A percentile compares a stretch with the other conserved stretches of the same genome.
phyloP scores from a whole-genome alignment of 35 echinoderm and acorn worm species.

The Lytechinus pictus region DNA sequence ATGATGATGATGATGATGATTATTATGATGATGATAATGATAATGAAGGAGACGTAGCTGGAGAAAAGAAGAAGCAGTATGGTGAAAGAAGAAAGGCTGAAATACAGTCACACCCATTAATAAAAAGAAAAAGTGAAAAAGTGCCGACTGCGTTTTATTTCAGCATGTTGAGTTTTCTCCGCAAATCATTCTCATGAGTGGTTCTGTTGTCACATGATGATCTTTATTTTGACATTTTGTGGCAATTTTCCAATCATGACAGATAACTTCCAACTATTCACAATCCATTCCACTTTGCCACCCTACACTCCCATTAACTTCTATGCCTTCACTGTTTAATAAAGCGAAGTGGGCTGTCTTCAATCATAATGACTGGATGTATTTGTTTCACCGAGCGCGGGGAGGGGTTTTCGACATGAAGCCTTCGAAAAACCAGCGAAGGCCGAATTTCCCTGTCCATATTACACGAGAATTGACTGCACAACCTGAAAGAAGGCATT shows the following conservation, averaged over 20 bases:
- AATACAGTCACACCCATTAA: background rate
- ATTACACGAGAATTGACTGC: background rate
- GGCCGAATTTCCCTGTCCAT: background rate
- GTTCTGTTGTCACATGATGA: background rate
- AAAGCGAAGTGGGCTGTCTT: background rate
- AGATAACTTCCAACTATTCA: background rate
- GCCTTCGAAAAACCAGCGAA: background rate
- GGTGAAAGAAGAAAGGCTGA: too few species aligned
- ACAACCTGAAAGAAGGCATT: background rate
- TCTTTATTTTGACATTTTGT: background rate
- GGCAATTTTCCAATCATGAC: background rate
- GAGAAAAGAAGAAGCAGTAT: background rate
- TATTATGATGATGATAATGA: too few species aligned
- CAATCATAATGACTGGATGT: background rate
- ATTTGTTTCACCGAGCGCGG: background rate
- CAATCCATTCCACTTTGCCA: background rate
- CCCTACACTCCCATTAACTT: background rate
- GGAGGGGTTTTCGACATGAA: background rate
- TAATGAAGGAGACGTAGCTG: background rate
- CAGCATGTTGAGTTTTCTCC: background rate
- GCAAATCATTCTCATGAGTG: background rate
- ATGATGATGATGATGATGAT: too few species aligned
- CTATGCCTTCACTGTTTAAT: constrained; percentile 4
- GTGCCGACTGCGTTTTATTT: background rate
- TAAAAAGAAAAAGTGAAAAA: background rate